A percentile compares a stretch with the other conserved stretches of the same genome.
phyloP scores from a whole-genome alignment of 2,797 vertebrate genomes.

The Rhinoraja longicauda region DNA sequence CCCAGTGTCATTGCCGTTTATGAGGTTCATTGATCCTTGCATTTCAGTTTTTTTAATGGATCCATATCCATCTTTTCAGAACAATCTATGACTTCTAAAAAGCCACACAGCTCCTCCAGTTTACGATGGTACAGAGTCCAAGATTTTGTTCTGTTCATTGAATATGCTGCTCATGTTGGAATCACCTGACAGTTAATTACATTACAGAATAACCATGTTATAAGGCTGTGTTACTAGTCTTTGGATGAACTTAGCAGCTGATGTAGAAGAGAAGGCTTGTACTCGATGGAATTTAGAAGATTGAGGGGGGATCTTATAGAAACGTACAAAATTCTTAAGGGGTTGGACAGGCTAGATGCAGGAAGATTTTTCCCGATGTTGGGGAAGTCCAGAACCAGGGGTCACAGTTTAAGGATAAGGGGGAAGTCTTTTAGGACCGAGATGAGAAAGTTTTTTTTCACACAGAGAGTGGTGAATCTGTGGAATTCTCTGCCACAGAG shows the following conservation, averaged over 20 bases:
- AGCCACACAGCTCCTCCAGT: too few species aligned
- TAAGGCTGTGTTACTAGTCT: not conserved
- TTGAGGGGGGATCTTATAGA: too few species aligned
- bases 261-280: not conserved
- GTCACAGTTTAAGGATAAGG: too few species aligned
- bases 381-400: too few species aligned
- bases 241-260: not conserved
- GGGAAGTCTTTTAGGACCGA: too few species aligned
- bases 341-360: too few species aligned
- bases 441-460: too few species aligned
- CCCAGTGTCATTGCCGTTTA: not conserved
- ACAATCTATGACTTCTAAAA: not conserved
- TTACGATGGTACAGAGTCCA: not conserved
- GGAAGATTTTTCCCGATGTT: too few species aligned
- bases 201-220: not conserved
- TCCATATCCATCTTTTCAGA: not conserved
- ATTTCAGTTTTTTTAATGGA: not conserved
- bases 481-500: too few species aligned
- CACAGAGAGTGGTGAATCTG: too few species aligned
- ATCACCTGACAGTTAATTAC: not conserved
- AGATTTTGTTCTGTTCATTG: not conserved
- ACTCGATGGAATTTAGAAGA: too few species aligned
- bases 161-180: not conserved
- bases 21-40: not conserved
- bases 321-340: too few species aligned